A percentile compares a stretch with the other conserved stretches of the same genome.
Conservation (phyloP, 2,113 vertebrate species). For the Mustelus asterias region DNA sequence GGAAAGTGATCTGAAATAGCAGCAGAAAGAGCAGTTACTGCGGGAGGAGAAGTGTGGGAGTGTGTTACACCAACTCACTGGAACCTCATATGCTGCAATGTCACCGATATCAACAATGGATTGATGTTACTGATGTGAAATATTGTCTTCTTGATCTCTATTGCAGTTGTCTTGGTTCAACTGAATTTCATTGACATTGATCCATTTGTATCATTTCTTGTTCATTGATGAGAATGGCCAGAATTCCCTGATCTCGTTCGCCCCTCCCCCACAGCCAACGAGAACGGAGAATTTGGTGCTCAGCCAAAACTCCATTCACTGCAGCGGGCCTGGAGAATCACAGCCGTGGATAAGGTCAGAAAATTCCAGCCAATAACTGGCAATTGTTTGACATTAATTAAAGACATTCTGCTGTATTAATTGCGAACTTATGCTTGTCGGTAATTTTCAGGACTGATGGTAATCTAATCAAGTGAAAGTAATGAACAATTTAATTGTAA, state of each 20-base stretch:
- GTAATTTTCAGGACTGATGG: neutral
- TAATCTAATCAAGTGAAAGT: neutral
- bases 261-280: too few relatives aligned
- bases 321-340: too few relatives aligned
- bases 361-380: too few relatives aligned
- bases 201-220: neutral
- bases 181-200: neutral
- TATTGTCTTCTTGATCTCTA: neutral
- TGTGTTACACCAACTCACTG: neutral
- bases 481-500: neutral
- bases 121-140: neutral
- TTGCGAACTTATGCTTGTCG: neutral
- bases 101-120: neutral
- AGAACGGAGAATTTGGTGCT: too few relatives aligned
- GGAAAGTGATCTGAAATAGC: neutral
- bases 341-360: too few relatives aligned
- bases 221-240: neutral
- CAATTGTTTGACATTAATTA: neutral
- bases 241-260: too few relatives aligned
- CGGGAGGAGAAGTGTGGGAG: neutral
- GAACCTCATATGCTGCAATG: neutral
- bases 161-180: neutral
- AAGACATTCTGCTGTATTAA: neutral
- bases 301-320: too few relatives aligned
- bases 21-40: neutral